Percentiles rank a stretch among this genome's conserved stretches.
These are phyloP conservation scores for Trachymyrmex septentrionalis DNA, from an alignment of 1,140 invertebrate species.

Conservation along the genomic window DNA sequence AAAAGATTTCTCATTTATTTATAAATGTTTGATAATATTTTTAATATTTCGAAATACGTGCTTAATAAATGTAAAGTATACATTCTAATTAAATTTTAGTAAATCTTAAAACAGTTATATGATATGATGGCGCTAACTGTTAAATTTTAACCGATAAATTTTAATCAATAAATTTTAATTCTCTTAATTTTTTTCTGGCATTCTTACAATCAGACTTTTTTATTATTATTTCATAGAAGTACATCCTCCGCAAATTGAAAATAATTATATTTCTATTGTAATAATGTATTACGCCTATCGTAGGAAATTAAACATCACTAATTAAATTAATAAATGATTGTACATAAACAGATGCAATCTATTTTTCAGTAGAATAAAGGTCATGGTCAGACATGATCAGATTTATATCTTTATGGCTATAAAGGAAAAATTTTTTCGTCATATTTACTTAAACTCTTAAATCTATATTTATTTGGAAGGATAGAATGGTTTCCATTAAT, in stretches of 20 bases:
- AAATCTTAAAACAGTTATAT: background rate
- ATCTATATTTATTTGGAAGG: background rate
- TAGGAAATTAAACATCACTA: background rate
- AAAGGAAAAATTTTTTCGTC: background rate
- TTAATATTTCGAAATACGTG: background rate
- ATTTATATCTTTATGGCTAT: background rate
- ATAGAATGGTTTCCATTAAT: background rate
- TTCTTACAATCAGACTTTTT: background rate
- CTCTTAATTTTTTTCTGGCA: background rate
- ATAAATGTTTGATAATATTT: background rate
- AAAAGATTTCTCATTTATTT: background rate
- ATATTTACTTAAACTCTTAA: too few relatives aligned
- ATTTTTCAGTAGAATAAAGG: constrained; percentile 22
- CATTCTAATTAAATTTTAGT: constrained; percentile 3
- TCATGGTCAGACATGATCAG: constrained; percentile 9
- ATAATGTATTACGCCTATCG: background rate
- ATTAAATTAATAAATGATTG: background rate
- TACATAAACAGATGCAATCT: background rate
- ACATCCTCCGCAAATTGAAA: background rate
- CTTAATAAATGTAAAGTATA: background rate
- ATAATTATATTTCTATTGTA: background rate
- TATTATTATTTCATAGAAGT: background rate
- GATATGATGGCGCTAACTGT: background rate
- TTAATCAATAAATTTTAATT: background rate
- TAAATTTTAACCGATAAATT: background rate